Percentiles rank a stretch among this genome's conserved stretches.
Conservation (phyloP, 2,797 vertebrate species). For the Macroramphosus scolopax region DNA sequence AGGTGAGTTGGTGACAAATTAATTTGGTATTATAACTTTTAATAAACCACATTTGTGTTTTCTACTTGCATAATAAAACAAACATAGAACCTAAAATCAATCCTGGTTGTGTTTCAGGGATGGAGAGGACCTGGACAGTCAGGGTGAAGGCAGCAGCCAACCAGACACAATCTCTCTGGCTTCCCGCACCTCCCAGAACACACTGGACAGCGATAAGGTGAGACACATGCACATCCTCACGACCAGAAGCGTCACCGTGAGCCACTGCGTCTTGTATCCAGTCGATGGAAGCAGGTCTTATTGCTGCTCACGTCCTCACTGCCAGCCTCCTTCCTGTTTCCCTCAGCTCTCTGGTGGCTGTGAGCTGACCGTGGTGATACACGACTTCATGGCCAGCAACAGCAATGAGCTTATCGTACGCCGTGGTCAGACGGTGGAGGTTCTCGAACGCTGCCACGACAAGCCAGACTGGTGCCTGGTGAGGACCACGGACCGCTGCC, state of each 20-base stretch:
- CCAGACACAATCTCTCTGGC: constrained; percentile 98
- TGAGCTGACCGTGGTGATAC: constrained; percentile 96
- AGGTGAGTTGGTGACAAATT: constrained; percentile 82
- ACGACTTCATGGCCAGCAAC: constrained; percentile 95
- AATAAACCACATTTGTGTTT: too few species aligned
- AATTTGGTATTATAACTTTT: too few species aligned
- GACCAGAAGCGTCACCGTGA: too few species aligned
- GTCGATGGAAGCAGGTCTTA: too few species aligned
- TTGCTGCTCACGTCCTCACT: too few species aligned
- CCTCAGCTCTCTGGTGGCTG: constrained; percentile 94
- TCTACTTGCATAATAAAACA: too few species aligned
- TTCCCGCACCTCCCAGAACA: constrained; percentile 98
- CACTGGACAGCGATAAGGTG: constrained; percentile 97
- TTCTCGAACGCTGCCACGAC: constrained; percentile 94
- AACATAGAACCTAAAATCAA: too few species aligned
- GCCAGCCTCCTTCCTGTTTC: neutral
- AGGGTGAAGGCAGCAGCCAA: constrained; percentile 98
- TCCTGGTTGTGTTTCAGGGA: constrained; percentile 76
- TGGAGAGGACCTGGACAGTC: constrained; percentile 96
- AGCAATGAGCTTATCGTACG: constrained; percentile 94
- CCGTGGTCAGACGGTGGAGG: constrained; percentile 95
- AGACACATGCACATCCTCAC: neutral
- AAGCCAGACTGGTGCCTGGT: constrained; percentile 98
- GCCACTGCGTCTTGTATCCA: neutral
- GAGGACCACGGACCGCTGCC: constrained; percentile 93